Conservation (phyloP, 2,113 vertebrate species). For the Otolemur garnettii region DNA sequence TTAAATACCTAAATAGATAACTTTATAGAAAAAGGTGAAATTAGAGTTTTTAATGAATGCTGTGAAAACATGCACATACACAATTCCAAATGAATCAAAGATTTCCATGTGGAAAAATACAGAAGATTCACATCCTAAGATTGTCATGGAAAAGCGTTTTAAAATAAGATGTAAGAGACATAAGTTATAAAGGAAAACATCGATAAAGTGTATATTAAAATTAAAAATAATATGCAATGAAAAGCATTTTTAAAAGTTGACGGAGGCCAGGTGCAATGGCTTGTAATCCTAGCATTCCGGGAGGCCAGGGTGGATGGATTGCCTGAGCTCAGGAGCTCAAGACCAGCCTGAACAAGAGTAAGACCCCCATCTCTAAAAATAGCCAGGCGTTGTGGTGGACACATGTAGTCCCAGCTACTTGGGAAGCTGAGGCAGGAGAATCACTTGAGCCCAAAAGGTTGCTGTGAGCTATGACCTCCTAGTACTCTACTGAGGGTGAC, state of each 20-base stretch:
- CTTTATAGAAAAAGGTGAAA: constrained; percentile 18
- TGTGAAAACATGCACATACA: not conserved
- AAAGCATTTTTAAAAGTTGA: not conserved
- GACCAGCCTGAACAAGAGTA: too few species aligned
- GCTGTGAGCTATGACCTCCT: too few species aligned
- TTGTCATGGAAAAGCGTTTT: not conserved
- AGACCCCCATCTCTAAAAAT: too few species aligned
- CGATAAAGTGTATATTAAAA: not conserved
- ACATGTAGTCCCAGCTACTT: too few species aligned
- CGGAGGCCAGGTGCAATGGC: not conserved
- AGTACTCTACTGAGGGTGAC: too few species aligned
- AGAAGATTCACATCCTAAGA: not conserved
- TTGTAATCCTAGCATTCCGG: too few species aligned
- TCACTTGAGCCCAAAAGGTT: too few species aligned
- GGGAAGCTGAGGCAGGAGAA: too few species aligned
- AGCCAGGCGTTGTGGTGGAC: too few species aligned
- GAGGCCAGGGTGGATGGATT: too few species aligned
- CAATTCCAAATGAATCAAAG: constrained; percentile 39
- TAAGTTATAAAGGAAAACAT: not conserved
- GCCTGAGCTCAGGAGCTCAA: too few species aligned
- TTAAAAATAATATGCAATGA: not conserved
- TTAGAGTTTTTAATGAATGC: constrained; percentile 30
- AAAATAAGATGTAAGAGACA: not conserved
- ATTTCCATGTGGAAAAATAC: not conserved
- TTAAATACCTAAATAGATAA: constrained; percentile 35